Evolutionary conservation across 2,113 vertebrate species (phyloP).

Genomic region (Callocephalon fimbriatum): DNA sequence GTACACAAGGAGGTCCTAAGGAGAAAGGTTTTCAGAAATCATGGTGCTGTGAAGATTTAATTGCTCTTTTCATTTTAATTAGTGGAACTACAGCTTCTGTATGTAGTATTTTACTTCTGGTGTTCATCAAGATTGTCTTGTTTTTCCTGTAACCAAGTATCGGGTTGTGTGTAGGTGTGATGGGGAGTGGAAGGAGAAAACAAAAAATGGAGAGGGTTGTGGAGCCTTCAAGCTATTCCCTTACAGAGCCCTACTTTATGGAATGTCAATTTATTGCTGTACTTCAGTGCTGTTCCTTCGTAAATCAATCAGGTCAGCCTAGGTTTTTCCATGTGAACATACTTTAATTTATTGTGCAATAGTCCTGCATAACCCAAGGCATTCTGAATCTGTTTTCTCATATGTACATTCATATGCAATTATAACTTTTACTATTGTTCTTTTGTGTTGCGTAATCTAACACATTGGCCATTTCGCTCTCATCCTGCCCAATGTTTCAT

Average conservation of each 20-base stretch:
- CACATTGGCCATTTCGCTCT: not conserved
- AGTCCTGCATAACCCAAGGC: not conserved
- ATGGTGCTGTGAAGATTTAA: not conserved
- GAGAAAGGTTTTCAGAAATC: not conserved
- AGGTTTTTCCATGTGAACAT: not conserved
- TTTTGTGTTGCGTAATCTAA: not conserved
- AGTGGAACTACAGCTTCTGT: not conserved
- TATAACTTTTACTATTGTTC: not conserved
- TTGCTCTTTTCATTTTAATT: not conserved
- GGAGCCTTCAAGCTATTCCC: not conserved
- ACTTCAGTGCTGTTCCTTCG: not conserved
- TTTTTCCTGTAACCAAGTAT: not conserved
- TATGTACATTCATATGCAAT: not conserved
- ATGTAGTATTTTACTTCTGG: not conserved
- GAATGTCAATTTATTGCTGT: not conserved
- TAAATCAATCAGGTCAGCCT: not conserved
- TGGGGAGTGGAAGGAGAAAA: not conserved
- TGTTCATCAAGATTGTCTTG: not conserved
- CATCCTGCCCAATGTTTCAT: not conserved
- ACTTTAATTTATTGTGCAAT: not conserved
- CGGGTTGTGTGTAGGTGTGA: not conserved
- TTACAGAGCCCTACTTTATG: not conserved
- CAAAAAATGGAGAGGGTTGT: not conserved
- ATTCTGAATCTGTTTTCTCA: not conserved
- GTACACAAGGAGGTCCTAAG: not conserved